A percentile compares a stretch with the other conserved stretches of the same genome.
These are phyloP conservation scores for Hoplostethus atlanticus DNA, from an alignment of 2,797 vertebrate genomes.

Conservation along the genomic window DNA sequence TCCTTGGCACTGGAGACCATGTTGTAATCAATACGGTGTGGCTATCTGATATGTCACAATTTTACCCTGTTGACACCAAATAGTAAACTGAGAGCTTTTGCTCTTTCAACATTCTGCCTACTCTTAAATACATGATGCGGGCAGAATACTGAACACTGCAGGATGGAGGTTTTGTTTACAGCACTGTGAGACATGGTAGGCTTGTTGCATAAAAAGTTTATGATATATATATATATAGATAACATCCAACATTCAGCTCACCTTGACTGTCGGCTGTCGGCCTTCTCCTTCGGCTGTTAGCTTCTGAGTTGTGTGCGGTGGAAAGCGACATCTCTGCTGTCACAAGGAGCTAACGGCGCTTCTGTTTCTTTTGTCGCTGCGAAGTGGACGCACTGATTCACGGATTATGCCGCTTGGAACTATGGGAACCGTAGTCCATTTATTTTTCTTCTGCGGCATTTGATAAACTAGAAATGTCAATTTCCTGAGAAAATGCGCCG, in stretches of 20 bases:
- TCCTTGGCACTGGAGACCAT: no score
- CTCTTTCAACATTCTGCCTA: background rate
- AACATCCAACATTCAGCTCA: conserved; percentile 39
- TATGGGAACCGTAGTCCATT: conserved; percentile 75
- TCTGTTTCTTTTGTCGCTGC: conserved; percentile 10
- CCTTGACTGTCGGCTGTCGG: conserved; percentile 50
- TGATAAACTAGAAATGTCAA: no score
- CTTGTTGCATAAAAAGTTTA: conserved; percentile 11
- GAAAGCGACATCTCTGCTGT: conserved; percentile 63
- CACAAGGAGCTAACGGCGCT: background rate
- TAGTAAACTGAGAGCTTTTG: background rate
- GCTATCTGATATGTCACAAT: background rate
- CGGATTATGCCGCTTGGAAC: conserved; percentile 34
- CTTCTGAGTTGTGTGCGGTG: conserved; percentile 27
- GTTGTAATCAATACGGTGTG: conserved; percentile 20
- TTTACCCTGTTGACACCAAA: background rate
- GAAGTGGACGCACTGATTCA: conserved; percentile 29
- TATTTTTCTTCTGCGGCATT: no score
- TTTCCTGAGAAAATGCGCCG: no score
- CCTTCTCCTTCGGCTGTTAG: conserved; percentile 67
- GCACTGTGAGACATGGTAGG: background rate
- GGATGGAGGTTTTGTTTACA: conserved; percentile 19
- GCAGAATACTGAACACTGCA: background rate
- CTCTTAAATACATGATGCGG: no score
- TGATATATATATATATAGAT: background rate